Evolutionary conservation across 2,113 vertebrate genomes (phyloP).

Genomic region (Poecilia latipinna): DNA sequence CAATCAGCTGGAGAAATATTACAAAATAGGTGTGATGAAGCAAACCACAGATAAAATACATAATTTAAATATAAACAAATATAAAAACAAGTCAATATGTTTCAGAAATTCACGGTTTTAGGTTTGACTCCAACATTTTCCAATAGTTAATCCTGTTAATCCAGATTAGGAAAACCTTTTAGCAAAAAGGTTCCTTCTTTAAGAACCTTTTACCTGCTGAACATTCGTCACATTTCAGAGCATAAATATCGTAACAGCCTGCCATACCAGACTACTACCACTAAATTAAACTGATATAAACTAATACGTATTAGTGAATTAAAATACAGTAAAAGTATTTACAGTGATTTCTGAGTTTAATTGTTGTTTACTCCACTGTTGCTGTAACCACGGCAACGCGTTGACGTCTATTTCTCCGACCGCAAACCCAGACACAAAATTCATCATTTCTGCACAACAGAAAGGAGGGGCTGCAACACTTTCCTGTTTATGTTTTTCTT

Average conservation of each 20-base stretch:
- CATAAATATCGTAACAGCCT: background rate
- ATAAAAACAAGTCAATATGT: background rate
- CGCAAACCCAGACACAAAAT: slow-evolving; percentile 12
- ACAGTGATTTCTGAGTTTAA: background rate
- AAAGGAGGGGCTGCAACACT: slow-evolving; percentile 5
- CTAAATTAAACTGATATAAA: background rate
- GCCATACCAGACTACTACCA: too few relatives aligned
- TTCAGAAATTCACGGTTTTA: background rate
- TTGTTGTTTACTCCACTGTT: background rate
- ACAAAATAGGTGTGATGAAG: background rate
- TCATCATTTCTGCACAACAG: slow-evolving; percentile 11
- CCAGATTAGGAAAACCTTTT: background rate
- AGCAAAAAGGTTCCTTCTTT: too few relatives aligned
- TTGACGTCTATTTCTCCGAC: slow-evolving; percentile 16
- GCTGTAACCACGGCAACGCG: slow-evolving; percentile 15
- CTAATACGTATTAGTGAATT: background rate
- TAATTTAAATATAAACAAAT: background rate
- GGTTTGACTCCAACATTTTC: background rate
- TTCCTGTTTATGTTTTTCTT: slow-evolving; percentile 5
- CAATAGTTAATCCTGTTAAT: background rate
- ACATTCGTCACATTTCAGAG: background rate
- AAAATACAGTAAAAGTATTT: background rate
- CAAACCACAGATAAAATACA: background rate
- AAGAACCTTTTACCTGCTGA: too few relatives aligned
- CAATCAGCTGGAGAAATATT: background rate